Evolutionary conservation across 2,888 invertebrate species (phyloP).

Genomic region (Pandemis cinnamomeana): DNA sequence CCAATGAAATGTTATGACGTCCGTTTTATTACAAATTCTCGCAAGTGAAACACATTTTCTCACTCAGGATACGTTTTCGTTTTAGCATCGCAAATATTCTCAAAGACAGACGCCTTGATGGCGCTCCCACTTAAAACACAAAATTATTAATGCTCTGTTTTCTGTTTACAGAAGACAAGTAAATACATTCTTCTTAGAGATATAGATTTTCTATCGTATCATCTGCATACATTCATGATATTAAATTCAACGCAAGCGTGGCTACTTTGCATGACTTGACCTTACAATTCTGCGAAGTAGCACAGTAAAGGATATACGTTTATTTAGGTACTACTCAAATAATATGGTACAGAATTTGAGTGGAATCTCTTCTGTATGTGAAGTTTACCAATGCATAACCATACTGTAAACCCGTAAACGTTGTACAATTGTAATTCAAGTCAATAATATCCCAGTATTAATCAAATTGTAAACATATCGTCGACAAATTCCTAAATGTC

Average conservation of each 20-base stretch:
- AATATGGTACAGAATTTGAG: too few species aligned
- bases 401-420: too few species aligned
- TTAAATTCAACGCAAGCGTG: too few species aligned
- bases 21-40: not conserved
- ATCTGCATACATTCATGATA: too few species aligned
- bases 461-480: constrained; percentile 2
- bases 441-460: not conserved
- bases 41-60: constrained; percentile 5
- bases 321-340: too few species aligned
- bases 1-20: not conserved
- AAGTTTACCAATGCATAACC: too few species aligned
- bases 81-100: constrained; percentile 14
- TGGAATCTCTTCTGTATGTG: too few species aligned
- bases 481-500: not conserved
- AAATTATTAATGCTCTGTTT: constrained; percentile 15
- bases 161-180: not conserved
- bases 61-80: not conserved
- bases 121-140: constrained; percentile 8
- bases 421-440: not conserved
- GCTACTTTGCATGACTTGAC: too few species aligned
- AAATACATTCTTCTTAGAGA: not conserved
- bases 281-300: too few species aligned
- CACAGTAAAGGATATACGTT: too few species aligned
- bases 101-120: constrained; percentile 4
- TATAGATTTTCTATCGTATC: not conserved